Conservation (phyloP, 2,113 vertebrate genomes). For the Scalopus aquaticus region DNA sequence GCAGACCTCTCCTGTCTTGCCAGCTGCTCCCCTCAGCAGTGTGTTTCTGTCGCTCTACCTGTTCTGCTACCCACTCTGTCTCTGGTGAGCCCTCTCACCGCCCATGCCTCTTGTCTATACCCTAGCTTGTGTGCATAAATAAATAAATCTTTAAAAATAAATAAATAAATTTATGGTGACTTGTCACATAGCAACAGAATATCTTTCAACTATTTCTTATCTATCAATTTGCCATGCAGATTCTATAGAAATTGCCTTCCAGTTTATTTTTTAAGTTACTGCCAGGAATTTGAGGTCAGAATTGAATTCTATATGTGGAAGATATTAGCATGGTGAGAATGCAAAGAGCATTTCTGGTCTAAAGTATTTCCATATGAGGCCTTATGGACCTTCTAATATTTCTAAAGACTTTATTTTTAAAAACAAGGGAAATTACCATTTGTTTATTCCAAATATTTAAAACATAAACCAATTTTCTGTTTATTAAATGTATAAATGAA, state of each 20-base stretch:
- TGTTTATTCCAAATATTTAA: background rate
- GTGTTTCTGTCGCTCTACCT: too few relatives aligned
- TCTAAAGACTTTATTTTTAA: background rate
- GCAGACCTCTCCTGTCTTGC: too few relatives aligned
- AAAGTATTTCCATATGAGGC: background rate
- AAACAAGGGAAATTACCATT: background rate
- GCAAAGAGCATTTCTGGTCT: background rate
- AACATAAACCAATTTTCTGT: background rate
- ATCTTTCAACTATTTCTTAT: background rate
- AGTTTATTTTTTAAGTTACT: background rate
- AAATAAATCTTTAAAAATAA: too few relatives aligned
- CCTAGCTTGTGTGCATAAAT: too few relatives aligned
- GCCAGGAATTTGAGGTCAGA: background rate
- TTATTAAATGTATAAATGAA: background rate
- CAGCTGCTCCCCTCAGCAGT: too few relatives aligned
- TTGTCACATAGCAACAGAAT: background rate
- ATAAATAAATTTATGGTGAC: background rate
- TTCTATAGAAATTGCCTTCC: background rate
- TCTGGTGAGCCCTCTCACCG: too few relatives aligned
- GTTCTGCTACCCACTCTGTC: too few relatives aligned
- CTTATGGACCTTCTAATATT: background rate
- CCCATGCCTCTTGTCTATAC: too few relatives aligned
- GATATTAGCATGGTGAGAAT: background rate
- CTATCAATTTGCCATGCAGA: background rate
- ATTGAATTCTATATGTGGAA: background rate